These are phyloP conservation scores for Tetraneura akinire DNA, from an alignment of 1,140 invertebrate species.

Conservation along the genomic window DNA sequence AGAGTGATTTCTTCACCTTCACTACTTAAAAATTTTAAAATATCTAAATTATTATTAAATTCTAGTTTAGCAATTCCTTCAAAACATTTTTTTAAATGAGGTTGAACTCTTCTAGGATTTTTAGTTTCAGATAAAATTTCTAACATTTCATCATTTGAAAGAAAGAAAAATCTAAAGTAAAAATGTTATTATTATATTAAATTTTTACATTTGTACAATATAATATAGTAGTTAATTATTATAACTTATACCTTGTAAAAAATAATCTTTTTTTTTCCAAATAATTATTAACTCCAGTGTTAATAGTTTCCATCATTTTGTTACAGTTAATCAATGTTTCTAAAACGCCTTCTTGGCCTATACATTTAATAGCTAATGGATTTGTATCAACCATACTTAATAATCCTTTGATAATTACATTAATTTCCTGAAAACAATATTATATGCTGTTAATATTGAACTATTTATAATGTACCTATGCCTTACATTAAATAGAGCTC, in stretches of 20 bases:
- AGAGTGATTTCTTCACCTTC: conserved; percentile 80
- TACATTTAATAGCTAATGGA: conserved; percentile 73
- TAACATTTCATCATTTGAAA: conserved; percentile 94
- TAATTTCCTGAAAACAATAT: conserved; percentile 63
- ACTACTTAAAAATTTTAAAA: conserved; percentile 81
- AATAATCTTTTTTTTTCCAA: conserved; percentile 88
- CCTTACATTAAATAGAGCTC: conserved; percentile 67
- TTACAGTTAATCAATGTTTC: conserved; percentile 75
- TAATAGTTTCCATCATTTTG: conserved; percentile 76
- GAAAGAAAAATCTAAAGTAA: conserved; percentile 81
- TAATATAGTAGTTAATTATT: not conserved
- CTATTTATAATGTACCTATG: not conserved
- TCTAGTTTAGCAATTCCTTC: conserved; percentile 73
- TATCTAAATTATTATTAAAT: conserved; percentile 77
- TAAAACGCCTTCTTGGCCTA: conserved; percentile 71
- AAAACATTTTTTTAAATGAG: conserved; percentile 91
- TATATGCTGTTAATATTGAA: not conserved
- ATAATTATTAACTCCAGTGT: conserved; percentile 86
- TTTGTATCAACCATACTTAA: conserved; percentile 76
- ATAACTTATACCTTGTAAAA: conserved; percentile 68
- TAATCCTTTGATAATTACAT: conserved; percentile 75
- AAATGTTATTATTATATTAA: conserved; percentile 11
- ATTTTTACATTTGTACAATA: no score
- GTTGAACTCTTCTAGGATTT: conserved; percentile 83
- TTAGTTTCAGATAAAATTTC: conserved; percentile 92